Percentiles rank a stretch among this genome's conserved stretches.
phyloP scores from a whole-genome alignment of 1,140 invertebrate species.

The Leptonema lineaticorne region DNA sequence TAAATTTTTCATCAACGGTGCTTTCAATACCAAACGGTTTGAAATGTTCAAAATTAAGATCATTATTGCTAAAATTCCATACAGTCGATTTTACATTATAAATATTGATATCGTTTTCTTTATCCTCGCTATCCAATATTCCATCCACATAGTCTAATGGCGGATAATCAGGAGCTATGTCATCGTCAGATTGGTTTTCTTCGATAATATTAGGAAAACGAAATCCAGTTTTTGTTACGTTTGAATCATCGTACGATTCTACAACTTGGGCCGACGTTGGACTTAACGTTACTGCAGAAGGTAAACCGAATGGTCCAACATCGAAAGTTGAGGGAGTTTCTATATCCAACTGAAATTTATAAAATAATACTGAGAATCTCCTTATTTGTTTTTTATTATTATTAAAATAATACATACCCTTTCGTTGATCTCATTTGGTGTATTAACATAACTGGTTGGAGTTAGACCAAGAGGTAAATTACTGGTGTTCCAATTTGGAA shows the following conservation, averaged over 20 bases:
- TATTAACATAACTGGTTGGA: slow-evolving; percentile 45
- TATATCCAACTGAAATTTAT: slow-evolving; percentile 50
- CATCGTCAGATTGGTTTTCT: slow-evolving; percentile 43
- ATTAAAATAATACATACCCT: slow-evolving; percentile 42
- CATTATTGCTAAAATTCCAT: slow-evolving; percentile 50
- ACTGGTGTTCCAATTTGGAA: neutral
- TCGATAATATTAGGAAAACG: slow-evolving; percentile 51
- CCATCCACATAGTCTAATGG: neutral
- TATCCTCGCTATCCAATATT: neutral
- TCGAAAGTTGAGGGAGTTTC: slow-evolving; percentile 50
- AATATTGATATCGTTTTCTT: slow-evolving; percentile 1
- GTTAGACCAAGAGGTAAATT: slow-evolving; percentile 38
- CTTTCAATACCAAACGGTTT: slow-evolving; percentile 53
- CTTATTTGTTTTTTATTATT: neutral
- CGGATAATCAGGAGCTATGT: slow-evolving; percentile 32
- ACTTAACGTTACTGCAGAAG: slow-evolving; percentile 34
- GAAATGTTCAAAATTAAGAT: slow-evolving; percentile 50
- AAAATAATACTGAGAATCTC: neutral
- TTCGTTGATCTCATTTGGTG: slow-evolving; percentile 50
- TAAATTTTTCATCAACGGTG: slow-evolving; percentile 31
- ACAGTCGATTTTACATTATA: slow-evolving; percentile 37
- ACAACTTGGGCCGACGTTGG: slow-evolving; percentile 21
- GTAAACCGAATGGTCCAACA: slow-evolving; percentile 28
- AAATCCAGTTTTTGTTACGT: slow-evolving; percentile 49
- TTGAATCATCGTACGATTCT: slow-evolving; percentile 44